Base-by-base conservation (phyloP, 2,888 invertebrate genomes). In the Chaitophorus viminalis region DNA sequence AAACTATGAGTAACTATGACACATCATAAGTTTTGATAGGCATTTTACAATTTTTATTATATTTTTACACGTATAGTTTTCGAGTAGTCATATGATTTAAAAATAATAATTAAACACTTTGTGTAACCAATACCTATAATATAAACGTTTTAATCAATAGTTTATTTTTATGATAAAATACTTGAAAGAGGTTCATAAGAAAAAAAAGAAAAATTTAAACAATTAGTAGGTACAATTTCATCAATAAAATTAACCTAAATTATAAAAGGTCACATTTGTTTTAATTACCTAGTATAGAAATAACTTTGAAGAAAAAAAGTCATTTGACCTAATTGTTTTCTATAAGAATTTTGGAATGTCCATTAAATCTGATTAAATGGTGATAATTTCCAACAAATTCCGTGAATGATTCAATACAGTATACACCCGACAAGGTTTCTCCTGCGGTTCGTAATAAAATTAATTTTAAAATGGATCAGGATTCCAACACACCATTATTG, bases 311-410 rank as follows among this genome's bases (percentile, higher is more conserved):
- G n/a, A n/a, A n/a, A n/a, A n/a, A n/a, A 65, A 29, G 54, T 25
- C 21, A 39, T 75, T 82, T 76, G 75, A 84, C 83, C 83, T 65
- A 84, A 65, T 84, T 84, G 68, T 77, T 84, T 84, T 68, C 31
- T 68, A 68, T 5, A 39, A 54, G 65, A 76, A 76, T 65, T 76
- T 39, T 8, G 18, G 25, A 70, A 78, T 36, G 54, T 72, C 70
- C 70, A 46, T 86, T 86, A 86, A 86, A 86, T 86, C 78, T n/a
- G 72, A 87, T 74, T 87, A 87, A 81, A 81, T 36, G 74, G 60
- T n/a, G 60, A 39, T 87, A 79, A 82, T 75, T 87, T 46, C n/a
- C 39, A 79, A 75, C 31, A 65, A 87, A 87, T 79, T 87, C 87
- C 79, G 36, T 75, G 81, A 87, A 87, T 81, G 74, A 81, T 81